These are phyloP conservation scores for Callaeas wilsoni DNA, from an alignment of 2,113 vertebrate species.

Conservation along the genomic window DNA sequence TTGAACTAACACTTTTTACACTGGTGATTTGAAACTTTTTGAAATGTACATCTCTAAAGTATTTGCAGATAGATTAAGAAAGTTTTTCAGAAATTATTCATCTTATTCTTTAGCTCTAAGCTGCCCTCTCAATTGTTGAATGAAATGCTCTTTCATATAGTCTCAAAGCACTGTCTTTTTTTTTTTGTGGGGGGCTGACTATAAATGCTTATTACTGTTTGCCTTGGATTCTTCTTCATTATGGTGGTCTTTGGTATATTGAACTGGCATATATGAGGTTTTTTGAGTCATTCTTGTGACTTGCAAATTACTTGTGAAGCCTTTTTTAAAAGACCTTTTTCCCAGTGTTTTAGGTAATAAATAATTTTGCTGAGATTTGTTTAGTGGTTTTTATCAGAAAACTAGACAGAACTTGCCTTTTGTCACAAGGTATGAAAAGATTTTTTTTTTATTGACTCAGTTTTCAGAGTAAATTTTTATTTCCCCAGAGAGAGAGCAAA, in stretches of 20 bases:
- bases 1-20: background rate
- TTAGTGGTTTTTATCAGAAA: background rate
- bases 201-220: background rate
- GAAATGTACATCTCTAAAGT: rapidly evolving
- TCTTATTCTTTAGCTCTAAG: background rate
- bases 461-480: background rate
- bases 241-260: no score
- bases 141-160: background rate
- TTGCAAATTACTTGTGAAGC: background rate
- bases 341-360: background rate
- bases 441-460: background rate
- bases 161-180: background rate
- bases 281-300: background rate
- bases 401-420: background rate
- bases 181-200: background rate
- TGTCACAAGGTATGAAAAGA: background rate
- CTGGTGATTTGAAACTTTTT: background rate
- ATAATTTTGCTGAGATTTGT: background rate
- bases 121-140: background rate
- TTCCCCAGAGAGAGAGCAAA: background rate
- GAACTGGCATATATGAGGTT: background rate
- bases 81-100: background rate
- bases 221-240: background rate
- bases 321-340: background rate
- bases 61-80: background rate